Conservation (phyloP, 2,113 vertebrate species). For the Pristiophorus japonicus region DNA sequence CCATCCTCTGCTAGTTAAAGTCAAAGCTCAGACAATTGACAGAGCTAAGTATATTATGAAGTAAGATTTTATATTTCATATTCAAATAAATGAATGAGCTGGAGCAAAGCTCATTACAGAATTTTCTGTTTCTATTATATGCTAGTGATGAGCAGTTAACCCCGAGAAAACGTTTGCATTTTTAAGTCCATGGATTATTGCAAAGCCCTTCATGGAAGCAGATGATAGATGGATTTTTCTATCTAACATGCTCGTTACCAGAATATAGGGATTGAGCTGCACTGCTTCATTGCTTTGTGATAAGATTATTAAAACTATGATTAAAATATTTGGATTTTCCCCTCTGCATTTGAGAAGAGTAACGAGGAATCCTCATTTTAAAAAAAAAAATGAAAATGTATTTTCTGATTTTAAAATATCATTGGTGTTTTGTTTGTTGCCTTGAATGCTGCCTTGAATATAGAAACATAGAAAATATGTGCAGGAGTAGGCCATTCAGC, state of each 20-base stretch:
- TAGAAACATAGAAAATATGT: too few relatives aligned
- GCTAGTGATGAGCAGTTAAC: not conserved
- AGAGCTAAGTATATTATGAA: constrained; percentile 93
- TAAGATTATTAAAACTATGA: not conserved
- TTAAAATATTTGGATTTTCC: not conserved
- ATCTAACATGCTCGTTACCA: not conserved
- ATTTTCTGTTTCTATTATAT: not conserved
- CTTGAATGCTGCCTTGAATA: not conserved
- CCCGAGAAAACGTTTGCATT: not conserved
- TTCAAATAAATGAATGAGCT: not conserved
- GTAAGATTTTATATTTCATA: constrained; percentile 60
- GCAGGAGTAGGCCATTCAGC: too few relatives aligned
- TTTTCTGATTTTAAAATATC: not conserved
- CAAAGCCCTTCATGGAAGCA: not conserved
- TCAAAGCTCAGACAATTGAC: constrained; percentile 94
- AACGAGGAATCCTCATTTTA: not conserved
- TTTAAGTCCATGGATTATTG: not conserved
- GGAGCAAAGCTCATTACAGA: not conserved
- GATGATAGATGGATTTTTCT: not conserved
- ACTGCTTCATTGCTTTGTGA: not conserved
- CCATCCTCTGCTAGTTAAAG: constrained; percentile 89
- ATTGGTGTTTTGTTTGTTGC: not conserved
- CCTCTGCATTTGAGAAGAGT: not conserved
- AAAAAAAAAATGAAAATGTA: not conserved
- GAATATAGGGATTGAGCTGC: not conserved